Evolutionary conservation across 2,797 vertebrate genomes (phyloP), one percentile per base, ranked within the genome.

Genomic region (Pipistrellus pygmaeus): DNA sequence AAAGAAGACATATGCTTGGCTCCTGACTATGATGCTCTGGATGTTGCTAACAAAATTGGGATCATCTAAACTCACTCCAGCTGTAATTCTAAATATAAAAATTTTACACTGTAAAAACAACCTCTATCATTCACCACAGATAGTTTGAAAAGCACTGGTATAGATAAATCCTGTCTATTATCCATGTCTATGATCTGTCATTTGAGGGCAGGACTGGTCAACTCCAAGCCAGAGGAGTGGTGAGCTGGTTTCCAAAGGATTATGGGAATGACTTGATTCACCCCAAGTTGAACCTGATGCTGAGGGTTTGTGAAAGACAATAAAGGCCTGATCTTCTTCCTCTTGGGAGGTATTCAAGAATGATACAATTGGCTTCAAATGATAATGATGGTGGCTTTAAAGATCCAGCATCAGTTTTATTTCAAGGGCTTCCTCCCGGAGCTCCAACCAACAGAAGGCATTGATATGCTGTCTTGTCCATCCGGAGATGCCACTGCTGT

Each of bases 241-340:
- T 44, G 46, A 83, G 25, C 41, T 88, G 46, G 48, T 51, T 85
- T 35, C 41, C 66, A 88, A 71, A 82, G 78, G 53, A 69, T 76
- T 69, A 38, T 71, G 25, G 75, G n/a, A 90, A 32, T 35, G 46
- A 15, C 57, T 77, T 57, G 69, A 48, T 57, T 92, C 93, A 78
- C 48, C 32, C 60, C 32, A 55, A 44, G 27, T 66, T 86, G 69
- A 96, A 66, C 57, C 27, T 72, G 85, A 62, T 75, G 44, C 18
- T 89, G 60, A 94, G 51, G 68, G 30, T 64, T 85, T 92, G 60
- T 82, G 55, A 84, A 88, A 92, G 25, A 78, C 20, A 57, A 25
- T 38, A 81, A 81, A n/a, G 48, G 5, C 30, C 81, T 84, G 53
- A 68, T 83, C 38, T 85, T 80, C 6, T 84, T 92, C 60, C 62